A percentile compares a stretch with the other conserved stretches of the same genome.
These are phyloP conservation scores for Phrynocephalus vlangalii DNA, from an alignment of 2,797 vertebrate genomes.

Conservation along the genomic window DNA sequence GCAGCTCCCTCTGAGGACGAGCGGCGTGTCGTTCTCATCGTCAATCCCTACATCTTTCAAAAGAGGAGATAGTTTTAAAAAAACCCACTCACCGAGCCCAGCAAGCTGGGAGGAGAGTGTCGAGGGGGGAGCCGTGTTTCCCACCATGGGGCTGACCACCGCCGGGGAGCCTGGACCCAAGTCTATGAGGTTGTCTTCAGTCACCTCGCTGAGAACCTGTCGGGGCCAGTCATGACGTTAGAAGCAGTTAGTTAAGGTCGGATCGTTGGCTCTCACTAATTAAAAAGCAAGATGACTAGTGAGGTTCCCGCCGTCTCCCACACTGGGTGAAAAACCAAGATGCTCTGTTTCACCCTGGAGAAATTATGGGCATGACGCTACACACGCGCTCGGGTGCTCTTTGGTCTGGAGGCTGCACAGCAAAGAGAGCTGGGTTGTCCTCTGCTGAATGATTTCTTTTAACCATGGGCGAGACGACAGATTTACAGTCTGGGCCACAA, in stretches of 20 bases:
- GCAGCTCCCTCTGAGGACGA: neutral
- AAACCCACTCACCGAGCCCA: slow-evolving; percentile 86
- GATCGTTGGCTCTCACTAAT: neutral
- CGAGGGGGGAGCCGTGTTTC: slow-evolving; percentile 77
- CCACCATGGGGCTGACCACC: slow-evolving; percentile 93
- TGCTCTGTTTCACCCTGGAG: too few species aligned
- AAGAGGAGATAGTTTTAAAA: too few species aligned
- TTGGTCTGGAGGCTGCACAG: too few species aligned
- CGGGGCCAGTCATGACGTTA: slow-evolving; percentile 5
- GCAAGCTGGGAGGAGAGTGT: slow-evolving; percentile 90
- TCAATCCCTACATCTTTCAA: fast-evolving
- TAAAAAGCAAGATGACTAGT: neutral
- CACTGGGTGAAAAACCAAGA: too few species aligned
- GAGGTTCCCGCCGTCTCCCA: too few species aligned
- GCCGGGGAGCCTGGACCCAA: slow-evolving; percentile 96
- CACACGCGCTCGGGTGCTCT: too few species aligned
- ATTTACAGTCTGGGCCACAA: too few species aligned
- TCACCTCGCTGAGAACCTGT: slow-evolving; percentile 94
- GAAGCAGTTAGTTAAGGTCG: neutral
- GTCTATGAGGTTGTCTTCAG: slow-evolving; percentile 97
- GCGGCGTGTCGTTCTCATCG: neutral
- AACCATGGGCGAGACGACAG: too few species aligned
- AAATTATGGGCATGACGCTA: too few species aligned
- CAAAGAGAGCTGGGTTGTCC: too few species aligned
- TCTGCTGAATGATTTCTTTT: too few species aligned